Base-by-base conservation (phyloP, 2,888 invertebrate genomes). In the Hydriomena furcata region DNA sequence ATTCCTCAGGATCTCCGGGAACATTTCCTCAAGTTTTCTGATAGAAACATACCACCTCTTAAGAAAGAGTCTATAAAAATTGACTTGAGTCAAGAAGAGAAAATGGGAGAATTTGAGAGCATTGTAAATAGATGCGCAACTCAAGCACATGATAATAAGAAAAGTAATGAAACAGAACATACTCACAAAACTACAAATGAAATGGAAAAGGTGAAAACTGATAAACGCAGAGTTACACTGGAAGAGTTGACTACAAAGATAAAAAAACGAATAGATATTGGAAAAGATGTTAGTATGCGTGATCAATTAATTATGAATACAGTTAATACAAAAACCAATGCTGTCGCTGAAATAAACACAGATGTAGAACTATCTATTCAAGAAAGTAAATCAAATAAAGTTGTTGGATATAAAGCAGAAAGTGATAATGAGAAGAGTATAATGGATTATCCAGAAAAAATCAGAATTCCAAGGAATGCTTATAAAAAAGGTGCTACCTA, bases 391-490 rank as follows among this genome's bases (percentile, higher is more conserved):
- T 36, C 66, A 21, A 71, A 60, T 24, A 60, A 63, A 44, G 10
- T 85, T 27, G 60, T 57, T 28, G 55, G 71, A 43, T 74, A 66
- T 53, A 71, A 78, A 61, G 69, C 69, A 47, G 66, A 72, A 38
- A 57, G 69, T 31, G 58, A 70, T 30, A 55, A 69, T 43, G 63
- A 71, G 24, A 68, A 63, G 6, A 58, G 65, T 17, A 49, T 76
- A 8, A 76, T 76, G 61, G 65, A 73, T 36, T 94, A 93, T 69
- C 91, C 92, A 24, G 92, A 93, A 55, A 88, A 86, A 67, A 95
- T 96, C 54, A 88, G 89, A 60, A 95, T 96, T 56, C 95, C 96
- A 2, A 92, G 91, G 62, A 91, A 93, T 41, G 85, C 93, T 24
- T 92, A 91, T 61, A 93, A 92, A 61, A 81, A 76, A 66, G 94